Base-by-base conservation (phyloP, 1,140 invertebrate species). In the Leguminivora glycinivorella region DNA sequence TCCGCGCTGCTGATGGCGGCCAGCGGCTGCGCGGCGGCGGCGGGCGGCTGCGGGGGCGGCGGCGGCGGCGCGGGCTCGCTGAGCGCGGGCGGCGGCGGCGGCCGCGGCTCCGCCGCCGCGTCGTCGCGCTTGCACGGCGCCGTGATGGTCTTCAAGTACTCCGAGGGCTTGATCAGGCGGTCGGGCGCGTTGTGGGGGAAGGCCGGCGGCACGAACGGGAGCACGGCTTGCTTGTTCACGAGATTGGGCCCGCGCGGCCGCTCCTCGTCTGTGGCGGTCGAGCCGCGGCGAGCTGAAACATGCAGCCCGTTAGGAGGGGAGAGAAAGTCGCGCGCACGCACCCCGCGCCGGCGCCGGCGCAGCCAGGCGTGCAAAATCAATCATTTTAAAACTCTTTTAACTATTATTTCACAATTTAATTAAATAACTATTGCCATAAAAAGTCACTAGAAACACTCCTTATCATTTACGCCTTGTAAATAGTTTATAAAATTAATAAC, bases 171-270 rank as follows among this genome's bases (percentile, higher is more conserved):
- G 82, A 98, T 97, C 56, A 98, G 93, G 47, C 95, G 94, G 84
- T 97, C 95, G 66, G 96, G 94, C 77, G 92, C 92, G 75, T 92
- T 93, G 81, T 94, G 93, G 31, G 95, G 95, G 91, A 98, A 98
- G 87, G 96, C 96, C 25, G 97, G 97, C 56, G 96, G 96, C 84
- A 98, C 95, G 93, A 98, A 98, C 72, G 96, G 96, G 71, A 97
- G 89, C 75, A 95, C 96, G 87, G 96, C 93, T 88, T 97, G 96
- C 88, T 96, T 96, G 92, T 95, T 96, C 78, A 96, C 94, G 87
- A 96, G 92, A 91, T 96, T 93, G 74, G 93, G 93, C 63, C 90
- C 93, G 75, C 88, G 92, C 71, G 90, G 92, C 77, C 92, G 81
- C 72, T 87, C 86, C 83, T 92, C 90, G 78, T 92, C 91, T 84